Evolutionary conservation across 2,888 invertebrate species (phyloP).

Genomic region (Drosophila maculinotata): DNA sequence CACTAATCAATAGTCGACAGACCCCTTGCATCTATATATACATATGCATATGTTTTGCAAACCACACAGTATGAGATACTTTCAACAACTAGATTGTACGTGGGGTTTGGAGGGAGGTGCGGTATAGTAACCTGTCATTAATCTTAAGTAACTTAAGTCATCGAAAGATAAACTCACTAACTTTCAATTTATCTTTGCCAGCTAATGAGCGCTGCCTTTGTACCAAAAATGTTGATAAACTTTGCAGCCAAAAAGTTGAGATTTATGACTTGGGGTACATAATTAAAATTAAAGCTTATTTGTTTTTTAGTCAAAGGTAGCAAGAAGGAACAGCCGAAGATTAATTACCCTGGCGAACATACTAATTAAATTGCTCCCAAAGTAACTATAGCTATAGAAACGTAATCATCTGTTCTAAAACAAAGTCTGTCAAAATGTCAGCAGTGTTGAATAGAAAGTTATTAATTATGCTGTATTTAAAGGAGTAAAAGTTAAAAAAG

Average conservation of each 20-base stretch:
- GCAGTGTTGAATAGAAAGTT: not conserved
- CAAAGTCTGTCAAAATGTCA: conserved; percentile 1
- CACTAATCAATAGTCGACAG: conserved; percentile 29
- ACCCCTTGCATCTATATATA: not conserved
- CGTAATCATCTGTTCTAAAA: conserved; percentile 6
- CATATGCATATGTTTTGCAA: not conserved
- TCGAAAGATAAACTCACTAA: conserved; percentile 27
- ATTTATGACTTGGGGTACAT: conserved; percentile 60
- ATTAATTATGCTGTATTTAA: no score
- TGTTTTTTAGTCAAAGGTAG: conserved; percentile 23
- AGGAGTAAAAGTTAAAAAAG: not conserved
- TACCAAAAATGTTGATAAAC: conserved; percentile 46
- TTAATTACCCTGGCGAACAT: conserved; percentile 17
- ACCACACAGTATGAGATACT: conserved; percentile 11
- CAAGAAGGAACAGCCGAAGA: conserved; percentile 15
- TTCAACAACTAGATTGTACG: conserved; percentile 31
- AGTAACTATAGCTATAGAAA: not conserved
- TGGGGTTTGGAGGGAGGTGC: no score
- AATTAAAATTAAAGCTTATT: conserved; percentile 43
- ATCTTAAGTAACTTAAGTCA: conserved; percentile 64
- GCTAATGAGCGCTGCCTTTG: conserved; percentile 56
- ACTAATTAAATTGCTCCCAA: conserved; percentile 25
- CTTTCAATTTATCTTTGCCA: conserved; percentile 65
- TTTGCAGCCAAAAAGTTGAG: conserved; percentile 62
- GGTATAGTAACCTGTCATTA: conserved; percentile 68